Conservation (phyloP, 2,888 invertebrate genomes). For the Abscondita cerata region DNA sequence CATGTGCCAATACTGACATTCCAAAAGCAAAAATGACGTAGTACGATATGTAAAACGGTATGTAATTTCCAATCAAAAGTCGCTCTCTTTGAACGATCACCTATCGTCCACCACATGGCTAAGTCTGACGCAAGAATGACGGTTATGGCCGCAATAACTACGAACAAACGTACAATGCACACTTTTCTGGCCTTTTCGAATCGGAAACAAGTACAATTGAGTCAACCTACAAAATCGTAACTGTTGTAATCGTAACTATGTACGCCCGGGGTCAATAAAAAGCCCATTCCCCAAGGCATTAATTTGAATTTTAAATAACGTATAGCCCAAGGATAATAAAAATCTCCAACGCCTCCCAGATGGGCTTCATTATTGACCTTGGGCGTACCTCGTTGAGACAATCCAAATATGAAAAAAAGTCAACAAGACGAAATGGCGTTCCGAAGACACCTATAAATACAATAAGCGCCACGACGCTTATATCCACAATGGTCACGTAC, state of each 20-base stretch:
- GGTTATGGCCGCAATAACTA: constrained; percentile 1
- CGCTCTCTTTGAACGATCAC: constrained; percentile 13
- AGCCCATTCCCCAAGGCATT: too few species aligned
- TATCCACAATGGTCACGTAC: constrained; percentile 23
- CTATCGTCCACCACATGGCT: constrained; percentile 25
- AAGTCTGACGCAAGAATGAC: constrained; percentile 19
- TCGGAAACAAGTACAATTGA: constrained; percentile 22
- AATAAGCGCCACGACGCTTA: constrained; percentile 23
- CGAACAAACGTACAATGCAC: constrained; percentile 5
- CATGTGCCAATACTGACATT: constrained; percentile 32
- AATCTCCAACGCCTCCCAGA: too few species aligned
- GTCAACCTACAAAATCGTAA: constrained; percentile 20
- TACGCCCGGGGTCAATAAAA: background rate
- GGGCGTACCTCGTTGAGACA: constrained; percentile 29
- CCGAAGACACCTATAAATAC: constrained; percentile 28
- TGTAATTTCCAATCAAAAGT: constrained; percentile 26
- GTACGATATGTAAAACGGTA: constrained; percentile 27
- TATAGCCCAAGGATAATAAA: too few species aligned
- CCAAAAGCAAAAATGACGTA: constrained; percentile 20
- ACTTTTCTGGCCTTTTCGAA: constrained; percentile 19
- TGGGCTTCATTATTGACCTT: too few species aligned
- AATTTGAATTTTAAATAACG: too few species aligned
- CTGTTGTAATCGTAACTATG: too few species aligned
- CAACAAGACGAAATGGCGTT: constrained; percentile 2
- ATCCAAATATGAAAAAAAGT: constrained; percentile 19